phyloP scores from a whole-genome alignment of 2,797 vertebrate species.

The Cuculus canorus region DNA sequence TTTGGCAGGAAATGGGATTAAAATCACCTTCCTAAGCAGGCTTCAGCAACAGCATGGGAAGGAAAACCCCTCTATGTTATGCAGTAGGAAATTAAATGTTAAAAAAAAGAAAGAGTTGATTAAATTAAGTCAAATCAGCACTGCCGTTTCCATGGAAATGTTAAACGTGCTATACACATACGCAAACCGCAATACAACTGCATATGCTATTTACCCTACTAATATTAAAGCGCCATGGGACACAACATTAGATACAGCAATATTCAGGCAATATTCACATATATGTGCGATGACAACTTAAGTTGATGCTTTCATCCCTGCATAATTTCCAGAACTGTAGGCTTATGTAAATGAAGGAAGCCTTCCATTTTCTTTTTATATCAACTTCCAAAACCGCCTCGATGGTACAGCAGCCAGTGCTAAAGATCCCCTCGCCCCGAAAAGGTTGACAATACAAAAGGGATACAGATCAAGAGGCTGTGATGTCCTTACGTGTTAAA shows the following conservation, averaged over 20 bases:
- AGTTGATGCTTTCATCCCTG: background rate
- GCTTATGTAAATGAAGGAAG: background rate
- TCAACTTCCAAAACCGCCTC: background rate
- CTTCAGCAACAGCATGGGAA: background rate
- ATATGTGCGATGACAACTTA: rapidly evolving
- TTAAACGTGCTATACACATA: background rate
- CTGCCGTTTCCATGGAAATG: conserved; percentile 10
- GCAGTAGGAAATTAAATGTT: background rate
- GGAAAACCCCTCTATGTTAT: background rate
- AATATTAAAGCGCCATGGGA: background rate
- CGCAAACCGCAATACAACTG: background rate
- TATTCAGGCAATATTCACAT: background rate
- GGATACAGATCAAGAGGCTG: background rate
- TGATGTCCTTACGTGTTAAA: background rate
- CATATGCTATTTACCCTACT: background rate
- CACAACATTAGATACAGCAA: background rate
- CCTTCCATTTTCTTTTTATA: background rate
- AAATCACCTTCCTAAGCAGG: background rate
- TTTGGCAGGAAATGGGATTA: background rate
- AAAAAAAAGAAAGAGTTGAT: background rate
- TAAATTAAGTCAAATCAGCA: conserved; percentile 16
- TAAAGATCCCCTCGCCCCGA: background rate
- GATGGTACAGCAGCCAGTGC: background rate
- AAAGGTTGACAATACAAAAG: background rate
- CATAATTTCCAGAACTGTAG: background rate